Evolutionary conservation across 2,113 vertebrate species (phyloP), one percentile per base, ranked within the genome.

Genomic region (Platycercus adscitus): DNA sequence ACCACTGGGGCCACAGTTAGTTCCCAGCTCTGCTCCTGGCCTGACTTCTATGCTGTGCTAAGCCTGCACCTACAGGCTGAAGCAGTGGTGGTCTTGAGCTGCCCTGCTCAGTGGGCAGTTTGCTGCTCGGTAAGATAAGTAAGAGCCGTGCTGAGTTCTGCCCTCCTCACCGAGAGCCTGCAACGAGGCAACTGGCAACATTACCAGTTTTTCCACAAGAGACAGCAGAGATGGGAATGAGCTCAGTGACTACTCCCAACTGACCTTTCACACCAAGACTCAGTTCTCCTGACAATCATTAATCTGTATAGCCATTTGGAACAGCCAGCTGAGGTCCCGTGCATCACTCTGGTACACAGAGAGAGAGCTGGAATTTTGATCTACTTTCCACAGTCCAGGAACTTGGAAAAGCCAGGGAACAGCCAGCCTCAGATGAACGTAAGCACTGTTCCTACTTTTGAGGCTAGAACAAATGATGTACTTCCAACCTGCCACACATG

Each of bases 251-350:
- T 46, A 3, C 8, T 68, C 81, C 47, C 68, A 56, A 46, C 68
- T 64, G 94, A 95, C 81, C 91, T 91, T 91, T 91, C 89, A 85
- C 56, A 92, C 75, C 6, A 19, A 85, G 63, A 25, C 26, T 15
- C 20, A 24, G 35, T 7, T 50, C 41, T 69, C 53, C 93, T 84
- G 53, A 69, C 91, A 95, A 91, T 94, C 87, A 91, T 94, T 95
- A 95, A 97, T 81, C 87, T 70, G 58, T 9, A 10, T 10, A 76
- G 78, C n/a, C 87, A 68, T 28, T 91, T 1, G 60, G 50, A 86
- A 39, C 3, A 10, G 93, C 39, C 86, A 91, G 60, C 64, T 89
- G 39, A 81, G 43, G 81, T 33, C 78, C 87, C 44, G 1, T 33
- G 77, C 80, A 64, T 33, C 12, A 5, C 81, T 89, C 41, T 53